Conservation (phyloP, 2,113 vertebrate genomes). For the Pseudopipra pipra region DNA sequence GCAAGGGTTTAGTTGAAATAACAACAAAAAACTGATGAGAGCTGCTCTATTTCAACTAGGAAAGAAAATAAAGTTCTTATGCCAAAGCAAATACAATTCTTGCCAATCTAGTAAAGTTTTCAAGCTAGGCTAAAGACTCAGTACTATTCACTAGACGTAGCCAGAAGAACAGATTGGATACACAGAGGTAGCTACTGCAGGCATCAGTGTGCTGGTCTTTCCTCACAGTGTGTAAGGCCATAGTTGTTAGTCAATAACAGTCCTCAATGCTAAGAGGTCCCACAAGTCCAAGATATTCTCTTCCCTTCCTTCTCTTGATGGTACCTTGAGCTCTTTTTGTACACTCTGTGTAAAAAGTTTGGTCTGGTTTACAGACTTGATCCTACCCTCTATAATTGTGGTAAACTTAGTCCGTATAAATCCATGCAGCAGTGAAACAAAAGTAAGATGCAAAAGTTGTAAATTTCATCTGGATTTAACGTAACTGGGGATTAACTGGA, state of each 20-base stretch:
- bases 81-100: background rate
- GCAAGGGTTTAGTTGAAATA: background rate
- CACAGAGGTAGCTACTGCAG: background rate
- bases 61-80: background rate
- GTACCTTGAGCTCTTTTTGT: background rate
- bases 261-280: background rate
- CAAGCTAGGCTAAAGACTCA: background rate
- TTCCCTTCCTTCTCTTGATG: background rate
- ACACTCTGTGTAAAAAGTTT: background rate
- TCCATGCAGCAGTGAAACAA: background rate
- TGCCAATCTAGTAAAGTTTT: background rate
- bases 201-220: background rate
- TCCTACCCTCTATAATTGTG: background rate
- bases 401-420: background rate
- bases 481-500: background rate
- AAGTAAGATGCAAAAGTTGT: background rate
- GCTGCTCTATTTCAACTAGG: background rate
- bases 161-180: background rate
- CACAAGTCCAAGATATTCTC: background rate
- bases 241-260: background rate
- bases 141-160: background rate
- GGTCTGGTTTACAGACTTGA: background rate
- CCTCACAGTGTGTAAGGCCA: background rate
- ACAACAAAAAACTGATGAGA: background rate
- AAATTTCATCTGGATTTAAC: background rate